Conservation (phyloP, 2,113 vertebrate species). For the Eclectus roratus region DNA sequence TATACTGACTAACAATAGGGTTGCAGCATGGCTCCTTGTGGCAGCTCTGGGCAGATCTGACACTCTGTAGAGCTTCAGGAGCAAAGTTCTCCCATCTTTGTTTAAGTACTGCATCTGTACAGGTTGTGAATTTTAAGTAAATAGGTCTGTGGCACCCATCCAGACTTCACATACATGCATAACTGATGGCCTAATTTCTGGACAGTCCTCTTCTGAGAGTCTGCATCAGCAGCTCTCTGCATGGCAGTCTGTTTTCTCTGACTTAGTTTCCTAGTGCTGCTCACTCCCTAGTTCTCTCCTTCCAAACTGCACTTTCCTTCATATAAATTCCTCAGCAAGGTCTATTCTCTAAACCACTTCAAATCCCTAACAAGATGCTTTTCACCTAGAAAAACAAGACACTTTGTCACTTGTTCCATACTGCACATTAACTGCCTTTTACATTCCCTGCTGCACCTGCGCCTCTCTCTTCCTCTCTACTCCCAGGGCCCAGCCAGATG, state of each 20-base stretch:
- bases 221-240: not conserved
- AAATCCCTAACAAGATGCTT: not conserved
- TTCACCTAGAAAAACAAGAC: not conserved
- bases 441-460: slow-evolving; percentile 1
- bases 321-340: not conserved
- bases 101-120: not conserved
- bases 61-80: not conserved
- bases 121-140: not conserved
- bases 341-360: not conserved
- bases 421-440: not conserved
- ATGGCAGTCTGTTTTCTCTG: not conserved
- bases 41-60: not conserved
- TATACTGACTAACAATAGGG: not conserved
- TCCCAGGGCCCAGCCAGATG: not conserved
- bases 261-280: not conserved
- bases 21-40: not conserved
- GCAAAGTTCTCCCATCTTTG: not conserved
- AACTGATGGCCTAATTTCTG: not conserved
- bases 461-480: not conserved
- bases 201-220: not conserved
- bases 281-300: not conserved
- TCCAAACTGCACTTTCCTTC: not conserved
- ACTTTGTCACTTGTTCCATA: not conserved
- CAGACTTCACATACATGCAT: not conserved
- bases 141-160: not conserved